Base-by-base conservation (phyloP, 2,888 invertebrate genomes). In the Leucozona laternaria region DNA sequence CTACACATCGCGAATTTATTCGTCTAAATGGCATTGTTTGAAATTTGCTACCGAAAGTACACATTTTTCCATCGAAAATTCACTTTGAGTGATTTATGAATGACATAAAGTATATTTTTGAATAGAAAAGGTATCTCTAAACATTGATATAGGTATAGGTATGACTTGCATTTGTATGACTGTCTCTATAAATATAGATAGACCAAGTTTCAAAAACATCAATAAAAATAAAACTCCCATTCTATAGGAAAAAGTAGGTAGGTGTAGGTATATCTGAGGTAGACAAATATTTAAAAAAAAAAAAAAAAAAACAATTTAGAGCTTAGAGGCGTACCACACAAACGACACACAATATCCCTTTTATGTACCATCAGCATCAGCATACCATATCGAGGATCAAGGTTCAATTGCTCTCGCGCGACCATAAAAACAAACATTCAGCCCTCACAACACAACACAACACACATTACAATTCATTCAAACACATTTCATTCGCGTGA, bases 361-460 rank as follows among this genome's bases (percentile, higher is more conserved):
- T 53, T 37, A 58, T 34, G 53, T 25, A 64, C 10, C 43, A 11
- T 2, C 2, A 3, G 1, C 3, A 55, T 40, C n/a, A n/a, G n/a
- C n/a, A 31, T 28, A 53, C 15, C 37, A 55, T 66, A 58, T 57
- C 34, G 66, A 76, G 66, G 84, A 84, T 79, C 84, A 79, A 58
- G 80, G 80, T 60, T 85, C 84, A 85, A 85, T 85, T 68, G 80
- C 68, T 50, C 72, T 58, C 72, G 77, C 81, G 70, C 81, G 70
- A 55, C 73, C 77, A 85, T 81, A 81, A 85, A 72, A 81, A 80
- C 62, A 85, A 80, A 78, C 73, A 81, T 72, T 55, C 60, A 71
- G 15, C 71, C 55, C 68, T 68, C 66, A 60, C 40, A 13, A 25
- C 13, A 40, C 5, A 28, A 71, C 45, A 71, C 5, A 34, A 45